Evolutionary conservation across 2,113 vertebrate genomes (phyloP).

Genomic region (Ploceus nigricollis): DNA sequence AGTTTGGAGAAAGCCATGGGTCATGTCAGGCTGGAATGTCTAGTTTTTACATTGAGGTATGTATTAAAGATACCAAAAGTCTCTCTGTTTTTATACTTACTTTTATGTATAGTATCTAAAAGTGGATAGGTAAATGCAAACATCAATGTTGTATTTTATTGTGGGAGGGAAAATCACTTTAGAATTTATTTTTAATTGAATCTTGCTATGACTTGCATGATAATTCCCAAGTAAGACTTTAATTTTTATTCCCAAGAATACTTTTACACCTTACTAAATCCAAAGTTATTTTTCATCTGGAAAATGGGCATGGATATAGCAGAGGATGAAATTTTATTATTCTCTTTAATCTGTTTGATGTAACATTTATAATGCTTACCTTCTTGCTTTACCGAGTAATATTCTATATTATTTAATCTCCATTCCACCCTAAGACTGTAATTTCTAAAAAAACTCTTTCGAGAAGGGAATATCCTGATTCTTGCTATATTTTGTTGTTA

Average conservation of each 20-base stretch:
- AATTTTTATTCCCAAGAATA: background rate
- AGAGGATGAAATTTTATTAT: background rate
- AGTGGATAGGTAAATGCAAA: background rate
- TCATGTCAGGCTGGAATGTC: slow-evolving; percentile 87
- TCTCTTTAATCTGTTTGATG: background rate
- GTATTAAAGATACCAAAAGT: background rate
- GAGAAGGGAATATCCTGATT: background rate
- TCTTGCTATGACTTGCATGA: background rate
- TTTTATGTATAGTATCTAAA: background rate
- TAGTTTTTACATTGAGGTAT: slow-evolving; percentile 80
- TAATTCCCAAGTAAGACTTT: background rate
- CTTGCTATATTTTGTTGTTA: background rate
- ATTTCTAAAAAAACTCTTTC: background rate
- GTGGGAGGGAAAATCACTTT: background rate
- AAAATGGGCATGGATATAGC: background rate
- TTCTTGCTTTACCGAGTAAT: background rate
- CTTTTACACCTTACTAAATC: background rate
- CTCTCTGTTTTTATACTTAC: background rate
- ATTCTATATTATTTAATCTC: background rate
- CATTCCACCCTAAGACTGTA: background rate
- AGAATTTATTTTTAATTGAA: background rate
- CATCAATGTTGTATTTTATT: background rate
- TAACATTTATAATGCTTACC: background rate
- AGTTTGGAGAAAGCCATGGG: slow-evolving; percentile 76
- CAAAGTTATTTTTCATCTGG: background rate